Base-by-base conservation (phyloP, 1,140 invertebrate species). In the Drosophila equinoxialis region DNA sequence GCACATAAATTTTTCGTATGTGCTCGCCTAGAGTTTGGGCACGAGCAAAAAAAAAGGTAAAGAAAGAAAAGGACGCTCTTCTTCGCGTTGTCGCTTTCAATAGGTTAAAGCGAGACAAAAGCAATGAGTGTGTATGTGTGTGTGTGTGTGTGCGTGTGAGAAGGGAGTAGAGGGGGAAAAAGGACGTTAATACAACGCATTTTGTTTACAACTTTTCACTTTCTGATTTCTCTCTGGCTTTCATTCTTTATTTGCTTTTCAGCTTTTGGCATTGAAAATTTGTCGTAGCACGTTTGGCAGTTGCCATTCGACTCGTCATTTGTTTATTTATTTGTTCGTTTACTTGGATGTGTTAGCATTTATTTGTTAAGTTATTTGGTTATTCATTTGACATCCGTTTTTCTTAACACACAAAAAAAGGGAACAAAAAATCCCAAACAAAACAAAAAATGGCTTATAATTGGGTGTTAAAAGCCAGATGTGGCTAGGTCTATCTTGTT, bases 181-280 rank as follows among this genome's bases (percentile, higher is more conserved):
- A 11, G 37, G 59, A 71, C 77, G 81, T 89, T 89, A 89, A 89
- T 89, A 89, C 77, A 68, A 81, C 80, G 77, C 85, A 84, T 89
- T 89, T 89, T 78, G 74, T 81, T 77, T 89, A 84, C 84, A 89
- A 89, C 84, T 89, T 89, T 89, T 89, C 80, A 84, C 81, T 89
- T 89, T 89, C 74, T 81, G 77, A 84, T 89, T 89, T 69, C 81
- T 69, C 81, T 69, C 30, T 69, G 67, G 74, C 70, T 74, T 84
- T 74, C 62, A 55, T 65, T 61, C 71, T 85, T 85, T 85, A 81
- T 85, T 87, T 87, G 70, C 66, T 58, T 89, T 87, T 87, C 64
- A 76, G 82, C 83, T 86, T 68, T 86, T 68, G 66, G 51, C 60
- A 65, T 77, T 55, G 60, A 54, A 57, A 62, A 41, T 57, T 60